Evolutionary conservation across 2,113 vertebrate species (phyloP).

Genomic region (Pseudopodoces humilis): DNA sequence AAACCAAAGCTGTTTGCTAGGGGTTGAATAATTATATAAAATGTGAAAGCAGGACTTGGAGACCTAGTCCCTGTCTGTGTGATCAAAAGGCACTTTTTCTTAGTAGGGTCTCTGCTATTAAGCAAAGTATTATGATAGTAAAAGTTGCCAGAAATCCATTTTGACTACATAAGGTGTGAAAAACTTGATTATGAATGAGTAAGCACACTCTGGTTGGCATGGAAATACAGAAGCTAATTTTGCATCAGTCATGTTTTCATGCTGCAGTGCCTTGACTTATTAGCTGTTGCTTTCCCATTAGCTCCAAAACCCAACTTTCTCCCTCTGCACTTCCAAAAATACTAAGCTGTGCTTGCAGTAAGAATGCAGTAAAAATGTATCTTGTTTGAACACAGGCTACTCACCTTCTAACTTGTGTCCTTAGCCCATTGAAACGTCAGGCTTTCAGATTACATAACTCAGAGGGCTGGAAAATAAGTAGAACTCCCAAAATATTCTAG

Average conservation of each 20-base stretch:
- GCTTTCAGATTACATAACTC: not conserved
- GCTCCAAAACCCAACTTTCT: not conserved
- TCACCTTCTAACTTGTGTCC: not conserved
- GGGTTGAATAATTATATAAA: not conserved
- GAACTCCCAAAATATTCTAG: not conserved
- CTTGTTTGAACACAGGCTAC: not conserved
- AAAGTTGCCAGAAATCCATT: not conserved
- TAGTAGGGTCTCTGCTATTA: not conserved
- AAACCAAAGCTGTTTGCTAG: not conserved
- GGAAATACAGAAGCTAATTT: conserved; percentile 41
- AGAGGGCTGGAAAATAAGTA: not conserved
- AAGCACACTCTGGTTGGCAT: not conserved
- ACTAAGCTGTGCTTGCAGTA: not conserved
- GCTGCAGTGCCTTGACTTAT: conserved; percentile 23
- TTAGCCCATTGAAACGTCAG: fast-evolving
- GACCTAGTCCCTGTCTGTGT: not conserved
- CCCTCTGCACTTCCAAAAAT: not conserved
- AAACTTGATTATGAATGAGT: conserved; percentile 44
- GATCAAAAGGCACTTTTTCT: not conserved
- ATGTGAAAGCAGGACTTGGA: not conserved
- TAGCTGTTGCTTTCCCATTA: conserved; percentile 5
- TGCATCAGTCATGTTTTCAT: conserved; percentile 31
- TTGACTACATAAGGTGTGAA: not conserved
- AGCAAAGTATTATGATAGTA: not conserved
- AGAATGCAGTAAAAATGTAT: not conserved